These are phyloP conservation scores for Anguilla megastoma DNA, from an alignment of 2,797 vertebrate species.

Conservation along the genomic window DNA sequence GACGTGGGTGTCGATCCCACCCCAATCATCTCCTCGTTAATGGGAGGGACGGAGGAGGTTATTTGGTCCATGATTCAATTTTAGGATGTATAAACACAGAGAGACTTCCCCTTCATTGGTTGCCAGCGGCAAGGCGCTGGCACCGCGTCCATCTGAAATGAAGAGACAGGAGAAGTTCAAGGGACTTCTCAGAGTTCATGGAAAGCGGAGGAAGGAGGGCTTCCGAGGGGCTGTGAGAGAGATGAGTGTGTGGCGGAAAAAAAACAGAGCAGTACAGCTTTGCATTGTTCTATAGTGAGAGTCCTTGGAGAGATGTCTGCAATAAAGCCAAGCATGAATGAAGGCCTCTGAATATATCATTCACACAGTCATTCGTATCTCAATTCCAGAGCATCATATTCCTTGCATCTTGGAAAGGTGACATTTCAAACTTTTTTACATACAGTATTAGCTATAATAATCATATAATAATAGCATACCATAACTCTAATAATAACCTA, in stretches of 20 bases:
- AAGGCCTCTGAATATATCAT: constrained; percentile 36
- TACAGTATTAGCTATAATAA: not conserved
- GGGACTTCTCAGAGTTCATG: constrained; percentile 78
- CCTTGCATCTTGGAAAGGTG: not conserved
- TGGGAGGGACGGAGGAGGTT: constrained; percentile 40
- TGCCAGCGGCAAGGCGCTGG: constrained; percentile 53
- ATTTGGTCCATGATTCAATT: constrained; percentile 36
- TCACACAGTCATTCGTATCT: constrained; percentile 16
- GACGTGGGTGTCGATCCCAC: constrained; percentile 36
- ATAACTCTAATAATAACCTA: not conserved
- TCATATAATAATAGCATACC: not conserved
- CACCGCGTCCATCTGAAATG: constrained; percentile 43
- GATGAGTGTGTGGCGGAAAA: constrained; percentile 18
- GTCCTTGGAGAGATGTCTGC: constrained; percentile 63
- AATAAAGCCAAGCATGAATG: constrained; percentile 24
- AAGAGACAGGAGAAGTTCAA: constrained; percentile 62
- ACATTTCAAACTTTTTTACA: not conserved
- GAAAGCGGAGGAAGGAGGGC: constrained; percentile 39
- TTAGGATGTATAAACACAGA: constrained; percentile 51
- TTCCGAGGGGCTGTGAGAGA: constrained; percentile 35
- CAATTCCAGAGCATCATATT: not conserved
- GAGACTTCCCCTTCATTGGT: constrained; percentile 46
- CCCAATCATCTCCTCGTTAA: constrained; percentile 55
- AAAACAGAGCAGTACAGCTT: constrained; percentile 54
- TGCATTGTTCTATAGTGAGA: constrained; percentile 51